Evolutionary conservation across 2,113 vertebrate species (phyloP).

Genomic region (Cynopterus brachyotis): DNA sequence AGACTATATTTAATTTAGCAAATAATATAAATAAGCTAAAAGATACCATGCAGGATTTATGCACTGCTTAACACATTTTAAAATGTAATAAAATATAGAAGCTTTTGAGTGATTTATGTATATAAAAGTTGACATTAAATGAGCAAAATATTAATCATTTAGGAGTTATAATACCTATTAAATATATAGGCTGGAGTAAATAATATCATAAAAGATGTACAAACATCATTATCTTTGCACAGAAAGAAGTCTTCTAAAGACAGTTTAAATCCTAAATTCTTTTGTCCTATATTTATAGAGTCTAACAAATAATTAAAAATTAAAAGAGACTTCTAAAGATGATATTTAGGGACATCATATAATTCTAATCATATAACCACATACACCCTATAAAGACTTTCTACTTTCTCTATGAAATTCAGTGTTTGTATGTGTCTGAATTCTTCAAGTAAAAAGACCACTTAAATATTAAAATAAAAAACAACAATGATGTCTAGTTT

Average conservation of each 20-base stretch:
- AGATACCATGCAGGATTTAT: background rate
- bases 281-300: background rate
- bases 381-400: background rate
- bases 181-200: background rate
- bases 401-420: background rate
- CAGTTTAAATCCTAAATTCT: background rate
- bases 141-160: background rate
- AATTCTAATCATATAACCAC: background rate
- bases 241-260: background rate
- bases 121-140: background rate
- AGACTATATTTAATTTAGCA: background rate
- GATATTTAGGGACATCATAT: too few relatives aligned
- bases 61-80: background rate
- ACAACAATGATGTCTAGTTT: background rate
- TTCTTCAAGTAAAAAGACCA: too few relatives aligned
- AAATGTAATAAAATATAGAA: background rate
- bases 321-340: background rate
- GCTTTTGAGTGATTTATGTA: background rate
- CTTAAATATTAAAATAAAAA: too few relatives aligned
- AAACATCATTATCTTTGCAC: background rate
- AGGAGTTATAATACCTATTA: background rate
- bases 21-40: background rate
- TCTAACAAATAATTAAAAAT: background rate
- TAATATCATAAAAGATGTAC: background rate
- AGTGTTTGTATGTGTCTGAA: background rate